These are phyloP conservation scores for Anguilla pacifica DNA, from an alignment of 2,797 vertebrate genomes.

Conservation along the genomic window DNA sequence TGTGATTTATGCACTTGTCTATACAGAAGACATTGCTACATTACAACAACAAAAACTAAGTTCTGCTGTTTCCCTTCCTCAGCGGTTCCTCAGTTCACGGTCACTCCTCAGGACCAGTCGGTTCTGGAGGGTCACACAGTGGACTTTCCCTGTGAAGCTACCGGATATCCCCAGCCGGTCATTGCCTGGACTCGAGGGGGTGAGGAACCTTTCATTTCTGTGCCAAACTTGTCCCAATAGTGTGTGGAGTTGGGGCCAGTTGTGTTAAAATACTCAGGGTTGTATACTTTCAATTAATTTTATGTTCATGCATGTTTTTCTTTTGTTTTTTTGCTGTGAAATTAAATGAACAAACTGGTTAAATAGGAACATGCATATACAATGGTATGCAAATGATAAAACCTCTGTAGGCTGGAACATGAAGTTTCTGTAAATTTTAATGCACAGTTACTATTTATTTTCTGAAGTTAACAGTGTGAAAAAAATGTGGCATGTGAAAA, in stretches of 20 bases:
- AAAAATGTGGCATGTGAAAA: no score
- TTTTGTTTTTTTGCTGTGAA: no score
- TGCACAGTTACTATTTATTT: no score
- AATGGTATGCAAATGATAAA: no score
- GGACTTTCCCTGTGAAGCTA: slow-evolving; percentile 92
- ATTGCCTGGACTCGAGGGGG: slow-evolving; percentile 96
- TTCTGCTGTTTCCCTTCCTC: neutral
- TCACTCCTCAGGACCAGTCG: slow-evolving; percentile 87
- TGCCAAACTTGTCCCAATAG: neutral
- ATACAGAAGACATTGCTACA: neutral
- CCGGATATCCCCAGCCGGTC: slow-evolving; percentile 88
- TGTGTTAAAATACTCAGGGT: neutral
- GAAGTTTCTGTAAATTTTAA: no score
- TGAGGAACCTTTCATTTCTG: slow-evolving; percentile 48
- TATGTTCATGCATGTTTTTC: neutral
- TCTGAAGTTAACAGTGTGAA: no score
- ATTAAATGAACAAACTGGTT: no score
- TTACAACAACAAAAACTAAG: neutral
- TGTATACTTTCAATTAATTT: neutral
- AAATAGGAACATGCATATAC: no score
- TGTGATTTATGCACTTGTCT: neutral
- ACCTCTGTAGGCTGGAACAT: no score
- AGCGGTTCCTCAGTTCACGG: slow-evolving; percentile 91
- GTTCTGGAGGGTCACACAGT: slow-evolving; percentile 91
- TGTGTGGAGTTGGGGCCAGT: neutral